phyloP scores from a whole-genome alignment of 2,888 invertebrate species.

The Helleia helle region DNA sequence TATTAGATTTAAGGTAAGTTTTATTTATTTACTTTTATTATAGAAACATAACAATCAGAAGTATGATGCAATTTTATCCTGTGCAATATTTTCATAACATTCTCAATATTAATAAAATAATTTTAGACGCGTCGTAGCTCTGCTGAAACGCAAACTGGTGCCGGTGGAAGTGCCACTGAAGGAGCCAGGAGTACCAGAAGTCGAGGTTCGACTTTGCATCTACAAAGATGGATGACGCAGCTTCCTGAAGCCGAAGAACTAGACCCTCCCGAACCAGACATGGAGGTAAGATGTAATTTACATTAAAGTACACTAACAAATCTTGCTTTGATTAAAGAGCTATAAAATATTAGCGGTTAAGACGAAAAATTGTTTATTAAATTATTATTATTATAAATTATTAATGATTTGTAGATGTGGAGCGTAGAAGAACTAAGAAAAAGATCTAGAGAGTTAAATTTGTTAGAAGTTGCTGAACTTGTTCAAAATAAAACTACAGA shows the following conservation, averaged over 20 bases:
- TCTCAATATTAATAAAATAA: too few species aligned
- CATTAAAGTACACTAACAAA: not conserved
- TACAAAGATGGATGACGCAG: conserved; percentile 88
- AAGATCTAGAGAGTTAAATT: conserved; percentile 79
- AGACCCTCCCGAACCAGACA: conserved; percentile 68
- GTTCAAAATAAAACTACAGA: conserved; percentile 38
- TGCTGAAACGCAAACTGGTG: conserved; percentile 60
- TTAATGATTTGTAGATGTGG: conserved; percentile 76
- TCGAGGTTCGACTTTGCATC: conserved; percentile 81
- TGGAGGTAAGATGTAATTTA: conserved; percentile 60
- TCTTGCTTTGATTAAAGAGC: too few species aligned
- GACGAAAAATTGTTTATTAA: too few species aligned
- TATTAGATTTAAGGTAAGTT: not conserved
- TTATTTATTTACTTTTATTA: not conserved
- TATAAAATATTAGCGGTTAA: too few species aligned
- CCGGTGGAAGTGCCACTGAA: conserved; percentile 49
- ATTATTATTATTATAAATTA: too few species aligned
- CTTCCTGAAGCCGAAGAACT: conserved; percentile 76
- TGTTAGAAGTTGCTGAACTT: conserved; percentile 65
- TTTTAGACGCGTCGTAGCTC: conserved; percentile 58
- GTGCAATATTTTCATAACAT: too few species aligned
- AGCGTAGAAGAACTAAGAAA: conserved; percentile 81
- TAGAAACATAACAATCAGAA: too few species aligned
- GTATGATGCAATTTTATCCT: too few species aligned
- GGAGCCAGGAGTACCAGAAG: conserved; percentile 68